These are phyloP conservation scores for Nesoenas mayeri DNA, from an alignment of 2,113 vertebrate species.

Conservation along the genomic window DNA sequence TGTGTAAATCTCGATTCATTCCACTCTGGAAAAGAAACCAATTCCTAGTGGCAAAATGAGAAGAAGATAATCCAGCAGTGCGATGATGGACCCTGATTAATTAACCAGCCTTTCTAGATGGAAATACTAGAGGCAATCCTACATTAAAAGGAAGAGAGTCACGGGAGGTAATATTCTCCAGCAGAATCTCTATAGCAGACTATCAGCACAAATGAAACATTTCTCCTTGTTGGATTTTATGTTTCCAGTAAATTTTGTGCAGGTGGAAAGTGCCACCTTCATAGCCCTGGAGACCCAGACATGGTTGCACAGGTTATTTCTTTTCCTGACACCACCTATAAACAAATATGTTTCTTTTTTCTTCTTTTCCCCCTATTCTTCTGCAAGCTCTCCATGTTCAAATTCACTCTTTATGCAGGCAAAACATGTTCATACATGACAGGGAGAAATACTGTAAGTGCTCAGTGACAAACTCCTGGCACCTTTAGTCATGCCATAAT, in stretches of 20 bases:
- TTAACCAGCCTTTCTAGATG: not conserved
- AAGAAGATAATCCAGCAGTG: not conserved
- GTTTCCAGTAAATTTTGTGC: slow-evolving; percentile 37
- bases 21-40: not conserved
- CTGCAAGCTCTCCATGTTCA: not conserved
- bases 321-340: slow-evolving; percentile 29
- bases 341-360: not conserved
- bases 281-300: not conserved
- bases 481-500: not conserved
- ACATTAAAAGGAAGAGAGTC: not conserved
- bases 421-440: not conserved
- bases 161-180: not conserved
- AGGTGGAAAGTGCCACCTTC: slow-evolving; percentile 16
- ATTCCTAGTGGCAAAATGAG: not conserved
- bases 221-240: slow-evolving; percentile 42
- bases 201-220: not conserved
- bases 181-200: not conserved
- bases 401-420: not conserved
- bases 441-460: not conserved
- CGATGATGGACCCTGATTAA: not conserved
- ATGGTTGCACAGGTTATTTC: not conserved
- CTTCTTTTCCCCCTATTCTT: not conserved
- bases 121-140: not conserved
- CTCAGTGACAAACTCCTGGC: not conserved
- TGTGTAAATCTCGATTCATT: not conserved